These are phyloP conservation scores for Melanaphis sacchari DNA, from an alignment of 1,140 invertebrate genomes.

Conservation along the genomic window DNA sequence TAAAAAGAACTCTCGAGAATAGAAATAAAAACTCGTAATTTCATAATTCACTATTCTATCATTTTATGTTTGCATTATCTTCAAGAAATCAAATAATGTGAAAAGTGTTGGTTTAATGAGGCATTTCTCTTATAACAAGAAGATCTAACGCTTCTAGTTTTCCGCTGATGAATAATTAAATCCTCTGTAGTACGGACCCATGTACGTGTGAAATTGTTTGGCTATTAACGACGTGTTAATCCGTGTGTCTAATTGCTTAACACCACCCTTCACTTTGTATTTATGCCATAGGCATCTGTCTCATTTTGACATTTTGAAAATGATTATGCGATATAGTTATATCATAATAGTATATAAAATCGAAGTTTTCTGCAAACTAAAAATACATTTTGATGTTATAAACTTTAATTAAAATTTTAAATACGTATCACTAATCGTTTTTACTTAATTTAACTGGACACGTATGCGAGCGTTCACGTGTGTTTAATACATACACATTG, in stretches of 20 bases:
- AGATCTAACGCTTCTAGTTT: slow-evolving; percentile 27
- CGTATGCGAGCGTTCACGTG: background rate
- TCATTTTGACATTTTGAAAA: background rate
- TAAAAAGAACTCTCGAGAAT: background rate
- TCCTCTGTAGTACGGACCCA: background rate
- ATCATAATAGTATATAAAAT: background rate
- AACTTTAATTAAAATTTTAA: slow-evolving; percentile 17
- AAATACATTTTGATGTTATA: background rate
- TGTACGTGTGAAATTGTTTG: slow-evolving; percentile 11
- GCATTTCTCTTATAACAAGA: background rate
- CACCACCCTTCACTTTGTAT: background rate
- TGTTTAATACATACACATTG: background rate
- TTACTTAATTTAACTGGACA: background rate
- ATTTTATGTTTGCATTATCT: slow-evolving; percentile 3
- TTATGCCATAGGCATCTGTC: background rate
- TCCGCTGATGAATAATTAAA: slow-evolving; percentile 30
- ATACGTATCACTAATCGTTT: background rate
- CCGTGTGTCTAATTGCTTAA: slow-evolving; percentile 14
- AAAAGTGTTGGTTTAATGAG: background rate
- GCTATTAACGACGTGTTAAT: slow-evolving; percentile 34
- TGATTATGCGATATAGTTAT: background rate
- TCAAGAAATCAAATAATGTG: slow-evolving; percentile 9
- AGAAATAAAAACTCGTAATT: background rate
- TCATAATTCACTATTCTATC: background rate
- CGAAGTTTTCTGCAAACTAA: background rate